These are phyloP conservation scores for Torymus texanus DNA, from an alignment of 2,888 invertebrate species.

Conservation along the genomic window DNA sequence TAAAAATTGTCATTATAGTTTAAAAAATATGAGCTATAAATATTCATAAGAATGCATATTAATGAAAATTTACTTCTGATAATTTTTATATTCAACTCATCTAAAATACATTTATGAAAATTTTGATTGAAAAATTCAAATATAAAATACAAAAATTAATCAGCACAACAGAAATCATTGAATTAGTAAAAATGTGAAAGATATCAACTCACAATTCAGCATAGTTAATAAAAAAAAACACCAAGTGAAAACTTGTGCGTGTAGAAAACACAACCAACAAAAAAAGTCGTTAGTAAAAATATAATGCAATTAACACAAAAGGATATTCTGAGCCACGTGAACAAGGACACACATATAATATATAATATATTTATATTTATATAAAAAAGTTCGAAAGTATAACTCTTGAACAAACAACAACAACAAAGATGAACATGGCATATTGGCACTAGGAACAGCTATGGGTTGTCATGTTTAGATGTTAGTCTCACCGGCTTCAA, in stretches of 20 bases:
- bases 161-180: neutral
- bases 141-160: too few relatives aligned
- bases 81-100: too few relatives aligned
- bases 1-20: neutral
- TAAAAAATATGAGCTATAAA: neutral
- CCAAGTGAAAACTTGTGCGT: too few relatives aligned
- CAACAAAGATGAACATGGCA: slow-evolving; percentile 58
- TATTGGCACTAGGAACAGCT: slow-evolving; percentile 68
- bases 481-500: slow-evolving; percentile 92
- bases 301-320: neutral
- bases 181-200: neutral
- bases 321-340: slow-evolving; percentile 53
- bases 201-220: too few relatives aligned
- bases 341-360: slow-evolving; percentile 9
- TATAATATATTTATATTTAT: neutral
- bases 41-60: too few relatives aligned
- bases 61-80: too few relatives aligned
- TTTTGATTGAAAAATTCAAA: too few relatives aligned
- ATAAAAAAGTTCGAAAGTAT: slow-evolving; percentile 1
- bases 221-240: too few relatives aligned
- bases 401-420: slow-evolving; percentile 47
- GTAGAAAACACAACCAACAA: too few relatives aligned
- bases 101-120: too few relatives aligned
- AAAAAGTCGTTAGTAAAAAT: neutral
- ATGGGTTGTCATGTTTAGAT: slow-evolving; percentile 71